Percentiles rank a stretch among this genome's conserved stretches.
These are phyloP conservation scores for Corythoichthys intestinalis DNA, from an alignment of 2,113 vertebrate species.

Conservation along the genomic window DNA sequence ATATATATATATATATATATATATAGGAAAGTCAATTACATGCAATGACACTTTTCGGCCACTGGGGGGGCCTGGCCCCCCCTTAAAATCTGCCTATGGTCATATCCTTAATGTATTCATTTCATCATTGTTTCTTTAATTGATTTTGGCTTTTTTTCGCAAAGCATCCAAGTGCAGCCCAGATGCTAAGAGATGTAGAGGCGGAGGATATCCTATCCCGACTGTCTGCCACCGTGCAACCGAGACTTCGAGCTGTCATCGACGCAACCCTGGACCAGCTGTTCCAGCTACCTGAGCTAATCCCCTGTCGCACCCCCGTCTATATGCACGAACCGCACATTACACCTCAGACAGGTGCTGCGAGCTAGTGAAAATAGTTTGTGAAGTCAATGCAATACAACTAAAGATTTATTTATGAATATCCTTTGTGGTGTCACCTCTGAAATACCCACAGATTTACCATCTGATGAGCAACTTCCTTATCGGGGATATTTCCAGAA, in stretches of 20 bases:
- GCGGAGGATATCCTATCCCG: slow-evolving; percentile 92
- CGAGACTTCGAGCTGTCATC: slow-evolving; percentile 79
- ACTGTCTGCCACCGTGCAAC: slow-evolving; percentile 82
- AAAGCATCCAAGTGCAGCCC: slow-evolving; percentile 83
- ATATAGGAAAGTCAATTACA: too few species aligned
- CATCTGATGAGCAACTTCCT: slow-evolving; percentile 59
- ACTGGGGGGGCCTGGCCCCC: too few species aligned
- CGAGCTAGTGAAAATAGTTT: slow-evolving; percentile 34
- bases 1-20: too few species aligned
- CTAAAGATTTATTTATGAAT: neutral
- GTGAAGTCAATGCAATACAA: slow-evolving; percentile 15
- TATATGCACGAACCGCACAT: slow-evolving; percentile 48
- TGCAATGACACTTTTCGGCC: too few species aligned
- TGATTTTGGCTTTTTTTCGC: slow-evolving; percentile 32
- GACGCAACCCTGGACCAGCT: slow-evolving; percentile 88
- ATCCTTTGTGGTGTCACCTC: slow-evolving; percentile 2
- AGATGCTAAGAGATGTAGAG: slow-evolving; percentile 83
- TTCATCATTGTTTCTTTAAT: slow-evolving; percentile 16
- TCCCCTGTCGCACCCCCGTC: slow-evolving; percentile 47
- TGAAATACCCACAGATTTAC: slow-evolving; percentile 19
- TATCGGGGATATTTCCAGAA: slow-evolving; percentile 83
- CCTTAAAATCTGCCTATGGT: too few species aligned
- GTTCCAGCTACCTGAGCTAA: slow-evolving; percentile 81
- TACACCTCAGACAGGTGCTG: slow-evolving; percentile 57
- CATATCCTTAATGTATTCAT: neutral